A percentile compares a stretch with the other conserved stretches of the same genome.
Conservation (phyloP, 1,140 invertebrate genomes). For the Arctopsyche grandis region DNA sequence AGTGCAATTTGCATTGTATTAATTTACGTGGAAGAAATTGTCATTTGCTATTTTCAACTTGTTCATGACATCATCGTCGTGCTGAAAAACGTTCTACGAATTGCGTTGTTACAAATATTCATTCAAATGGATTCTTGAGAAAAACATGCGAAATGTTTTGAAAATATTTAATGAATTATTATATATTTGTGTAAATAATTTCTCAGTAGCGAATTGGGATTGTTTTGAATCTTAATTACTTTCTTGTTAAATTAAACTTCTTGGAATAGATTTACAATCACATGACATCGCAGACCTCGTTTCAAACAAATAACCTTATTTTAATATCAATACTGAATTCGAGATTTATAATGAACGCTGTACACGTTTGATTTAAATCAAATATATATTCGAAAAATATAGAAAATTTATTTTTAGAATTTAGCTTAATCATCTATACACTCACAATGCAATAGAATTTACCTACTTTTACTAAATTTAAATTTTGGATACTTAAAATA, state of each 20-base stretch:
- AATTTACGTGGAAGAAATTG: background rate
- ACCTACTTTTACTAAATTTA: no score
- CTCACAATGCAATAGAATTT: no score
- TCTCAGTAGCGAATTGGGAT: no score
- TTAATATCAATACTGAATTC: no score
- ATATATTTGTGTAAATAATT: background rate
- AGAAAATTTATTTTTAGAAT: no score
- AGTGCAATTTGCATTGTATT: background rate
- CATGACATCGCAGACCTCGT: slow-evolving; percentile 1
- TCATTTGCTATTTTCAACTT: background rate
- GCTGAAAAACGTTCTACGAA: background rate
- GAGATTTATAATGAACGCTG: background rate
- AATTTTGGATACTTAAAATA: no score
- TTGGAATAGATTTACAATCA: background rate
- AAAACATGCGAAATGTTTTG: background rate
- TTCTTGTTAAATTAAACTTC: no score
- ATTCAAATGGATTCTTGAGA: background rate
- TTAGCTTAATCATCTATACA: no score
- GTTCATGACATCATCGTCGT: background rate
- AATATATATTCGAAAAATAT: no score
- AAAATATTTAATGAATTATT: background rate
- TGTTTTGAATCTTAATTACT: no score
- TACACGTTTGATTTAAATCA: background rate
- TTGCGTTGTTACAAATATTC: background rate
- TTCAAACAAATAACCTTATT: background rate